Evolutionary conservation across 2,797 vertebrate genomes (phyloP), one percentile per base, ranked within the genome.

Genomic region (Mormyrops attenuatus): DNA sequence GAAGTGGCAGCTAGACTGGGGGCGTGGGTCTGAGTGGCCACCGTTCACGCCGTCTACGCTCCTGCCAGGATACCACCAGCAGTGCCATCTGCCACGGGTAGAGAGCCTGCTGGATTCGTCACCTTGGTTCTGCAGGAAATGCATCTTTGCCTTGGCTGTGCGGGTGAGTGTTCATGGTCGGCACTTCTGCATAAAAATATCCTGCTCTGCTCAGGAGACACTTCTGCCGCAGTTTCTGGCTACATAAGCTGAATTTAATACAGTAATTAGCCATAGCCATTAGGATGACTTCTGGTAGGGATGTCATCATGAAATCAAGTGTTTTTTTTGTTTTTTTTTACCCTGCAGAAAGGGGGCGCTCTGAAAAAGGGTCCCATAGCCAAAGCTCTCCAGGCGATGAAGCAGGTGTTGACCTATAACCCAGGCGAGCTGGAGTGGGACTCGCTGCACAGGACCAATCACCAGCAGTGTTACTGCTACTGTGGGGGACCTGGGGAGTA

Each of bases 381-480:
- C 88, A 96, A 95, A 94, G 97, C 97, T 0, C 95, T 99, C 92
- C 96, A 96, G 20, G 95, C 96, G 0, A 97, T 99, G 95, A 99
- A 99, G 94, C 97, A 97, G 96, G 97, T 98, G 57, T 92, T 98
- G 89, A 96, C 96, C 2, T 99, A 99, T 90, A 95, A 96, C 88
- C 96, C 97, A 0, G 96, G 97, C 5, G 94, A 97, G 49, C 96
- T 99, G 88, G 97, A 97, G 90, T 99, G 98, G 98, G 98, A 99
- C 94, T 98, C 98, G 0, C 96, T 96, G 0, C 98, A 99, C 91
- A 96, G 98, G 8, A 99, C 98, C 91, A 99, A 99, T 93, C 98
- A 98, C 93, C 98, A 99, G 95, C 98, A 99, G 91, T 98, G 97
- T 92, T 99, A 99, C 94, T 99, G 98, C 91, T 99, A 99, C 95